Base-by-base conservation (phyloP, 53 echinoderm and acorn worm genomes). In the Holothuria leucospilota region DNA sequence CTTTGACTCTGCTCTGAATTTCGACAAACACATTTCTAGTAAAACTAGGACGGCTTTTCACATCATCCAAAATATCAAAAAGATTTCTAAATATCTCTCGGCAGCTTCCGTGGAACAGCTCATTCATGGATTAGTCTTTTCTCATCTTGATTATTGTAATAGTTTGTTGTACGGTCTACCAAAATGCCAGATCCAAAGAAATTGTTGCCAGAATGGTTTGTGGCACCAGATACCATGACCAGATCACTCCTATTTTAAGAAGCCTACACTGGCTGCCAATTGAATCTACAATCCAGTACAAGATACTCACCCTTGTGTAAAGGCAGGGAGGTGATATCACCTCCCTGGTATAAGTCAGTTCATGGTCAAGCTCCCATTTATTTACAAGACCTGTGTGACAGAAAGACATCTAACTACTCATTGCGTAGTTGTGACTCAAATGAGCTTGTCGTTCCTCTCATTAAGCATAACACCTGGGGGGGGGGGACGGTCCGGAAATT, bases 131-230 rank as follows among this genome's bases (percentile, higher is more conserved):
- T 63, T 21, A 26, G 26, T 63, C 63, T 21, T 63, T 7, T 21
- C 12, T 21, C 21, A n/a, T n/a, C n/a, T n/a, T n/a, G n/a, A n/a
- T n/a, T n/a, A n/a, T n/a, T n/a, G n/a, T n/a, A n/a, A n/a, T 26
- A 63, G 63, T 63, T 63, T 63, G 12, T 63, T 63, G 63, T 63
- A 63, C 63, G n/a, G 63, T 63, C 63, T 23, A 63, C 26, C n/a
- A 26, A 63, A 63, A 63, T 63, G 12, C 26, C 63, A 63, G 63
- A 63, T 42, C 5, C 42, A 42, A 9, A 42, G 42, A 42, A 6
- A 9, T 42, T 42, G 42, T 9, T 9, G 5, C 42, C 42, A 42
- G 42, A 42, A 42, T 42, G 42, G 9, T 63, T 63, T 23, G 63
- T 63, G 63, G 63, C 26, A 63, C 63, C 63, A 23, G 63, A 63